These are phyloP conservation scores for Boleophthalmus pectinirostris DNA, from an alignment of 2,113 vertebrate genomes.

Conservation along the genomic window DNA sequence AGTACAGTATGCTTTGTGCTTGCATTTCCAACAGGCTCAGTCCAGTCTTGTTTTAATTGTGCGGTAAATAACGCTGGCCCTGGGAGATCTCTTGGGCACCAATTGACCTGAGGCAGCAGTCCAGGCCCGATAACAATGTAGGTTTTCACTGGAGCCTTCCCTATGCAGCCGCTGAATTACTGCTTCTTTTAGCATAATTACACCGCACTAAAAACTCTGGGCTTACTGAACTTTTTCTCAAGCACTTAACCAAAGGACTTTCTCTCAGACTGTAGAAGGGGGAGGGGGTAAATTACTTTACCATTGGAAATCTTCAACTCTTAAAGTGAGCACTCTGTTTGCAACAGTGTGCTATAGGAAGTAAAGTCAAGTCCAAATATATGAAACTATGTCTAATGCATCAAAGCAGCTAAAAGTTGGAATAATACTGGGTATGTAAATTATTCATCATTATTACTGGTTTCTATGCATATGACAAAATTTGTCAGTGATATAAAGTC, in stretches of 20 bases:
- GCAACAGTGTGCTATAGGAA: not conserved
- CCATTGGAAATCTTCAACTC: constrained; percentile 4
- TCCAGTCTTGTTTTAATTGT: constrained; percentile 36
- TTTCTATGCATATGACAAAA: not conserved
- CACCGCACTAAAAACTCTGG: constrained; percentile 6
- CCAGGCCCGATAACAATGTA: constrained; percentile 40
- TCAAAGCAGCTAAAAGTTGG: not conserved
- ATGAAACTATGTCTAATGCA: not conserved
- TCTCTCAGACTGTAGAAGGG: not conserved
- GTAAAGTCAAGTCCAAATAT: not conserved
- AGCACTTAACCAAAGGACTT: constrained; percentile 25
- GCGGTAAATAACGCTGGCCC: constrained; percentile 42
- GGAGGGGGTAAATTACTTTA: constrained; percentile 5
- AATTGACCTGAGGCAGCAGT: constrained; percentile 53
- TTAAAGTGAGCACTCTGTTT: constrained; percentile 3
- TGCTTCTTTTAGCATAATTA: constrained; percentile 47
- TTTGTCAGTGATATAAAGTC: too few relatives aligned
- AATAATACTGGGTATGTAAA: not conserved
- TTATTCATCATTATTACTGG: not conserved
- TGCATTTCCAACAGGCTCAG: constrained; percentile 18
- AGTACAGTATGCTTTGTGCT: constrained; percentile 2
- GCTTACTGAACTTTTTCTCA: constrained; percentile 32
- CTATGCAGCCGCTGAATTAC: constrained; percentile 15
- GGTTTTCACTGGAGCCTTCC: constrained; percentile 24
- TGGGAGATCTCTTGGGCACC: constrained; percentile 32